phyloP scores from a whole-genome alignment of 2,113 vertebrate species.

The Epinephelus fuscoguttatus region DNA sequence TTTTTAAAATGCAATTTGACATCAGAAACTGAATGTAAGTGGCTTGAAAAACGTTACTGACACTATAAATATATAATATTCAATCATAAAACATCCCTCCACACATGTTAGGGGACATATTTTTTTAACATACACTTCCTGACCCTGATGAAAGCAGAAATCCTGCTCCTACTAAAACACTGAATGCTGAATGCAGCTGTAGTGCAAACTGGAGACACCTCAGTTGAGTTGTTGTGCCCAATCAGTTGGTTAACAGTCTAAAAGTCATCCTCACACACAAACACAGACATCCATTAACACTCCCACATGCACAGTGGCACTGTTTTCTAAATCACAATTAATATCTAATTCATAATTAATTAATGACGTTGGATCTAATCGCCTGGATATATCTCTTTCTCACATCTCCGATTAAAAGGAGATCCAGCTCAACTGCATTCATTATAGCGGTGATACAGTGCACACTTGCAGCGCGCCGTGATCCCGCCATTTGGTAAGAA shows the following conservation, averaged over 20 bases:
- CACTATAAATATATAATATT: background rate
- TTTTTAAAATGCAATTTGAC: background rate
- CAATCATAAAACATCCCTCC: background rate
- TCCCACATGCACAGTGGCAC: background rate
- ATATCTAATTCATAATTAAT: conserved; percentile 19
- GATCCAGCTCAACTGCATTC: conserved; percentile 20
- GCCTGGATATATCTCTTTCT: background rate
- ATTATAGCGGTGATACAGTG: background rate
- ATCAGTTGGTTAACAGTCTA: conserved; percentile 1
- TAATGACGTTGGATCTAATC: background rate
- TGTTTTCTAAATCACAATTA: background rate
- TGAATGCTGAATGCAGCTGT: background rate
- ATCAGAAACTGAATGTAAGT: background rate
- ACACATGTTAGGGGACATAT: background rate
- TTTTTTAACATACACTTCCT: too few species aligned
- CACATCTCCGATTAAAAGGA: conserved; percentile 15
- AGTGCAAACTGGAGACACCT: background rate
- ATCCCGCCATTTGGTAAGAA: conserved; percentile 22
- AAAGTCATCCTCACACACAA: conserved; percentile 9
- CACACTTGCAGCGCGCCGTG: conserved; percentile 20
- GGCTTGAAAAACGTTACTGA: background rate
- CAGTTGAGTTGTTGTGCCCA: background rate
- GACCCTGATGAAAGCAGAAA: background rate
- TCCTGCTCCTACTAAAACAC: background rate
- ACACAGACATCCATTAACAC: background rate